These are phyloP conservation scores for Tetranychus piercei DNA, from an alignment of 2,888 invertebrate species.

Conservation along the genomic window DNA sequence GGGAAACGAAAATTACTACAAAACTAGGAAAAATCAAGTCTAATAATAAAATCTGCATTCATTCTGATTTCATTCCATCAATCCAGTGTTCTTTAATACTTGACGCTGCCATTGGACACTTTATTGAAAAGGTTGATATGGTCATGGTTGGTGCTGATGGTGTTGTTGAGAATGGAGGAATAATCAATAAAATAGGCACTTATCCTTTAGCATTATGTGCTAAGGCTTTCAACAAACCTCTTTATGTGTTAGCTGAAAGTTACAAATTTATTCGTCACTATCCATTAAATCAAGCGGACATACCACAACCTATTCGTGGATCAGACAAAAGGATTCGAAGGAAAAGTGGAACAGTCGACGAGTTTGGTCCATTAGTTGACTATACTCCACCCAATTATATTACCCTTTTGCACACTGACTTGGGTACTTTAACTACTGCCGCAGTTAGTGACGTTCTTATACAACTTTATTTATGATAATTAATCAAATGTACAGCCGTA, in stretches of 20 bases:
- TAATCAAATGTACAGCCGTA: too few species aligned
- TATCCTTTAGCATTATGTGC: slow-evolving; percentile 68
- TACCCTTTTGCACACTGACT: slow-evolving; percentile 75
- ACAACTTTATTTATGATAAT: slow-evolving; percentile 68
- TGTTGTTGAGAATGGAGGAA: slow-evolving; percentile 92
- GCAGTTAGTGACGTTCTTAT: slow-evolving; percentile 95
- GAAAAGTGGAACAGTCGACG: background rate
- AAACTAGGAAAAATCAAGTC: too few species aligned
- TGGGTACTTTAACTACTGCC: slow-evolving; percentile 70
- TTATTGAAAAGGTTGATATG: slow-evolving; percentile 83
- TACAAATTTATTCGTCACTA: slow-evolving; percentile 88
- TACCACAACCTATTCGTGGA: slow-evolving; percentile 32
- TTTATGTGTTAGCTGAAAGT: slow-evolving; percentile 88
- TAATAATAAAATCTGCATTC: too few species aligned
- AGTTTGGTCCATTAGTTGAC: slow-evolving; percentile 47
- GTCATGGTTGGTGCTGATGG: slow-evolving; percentile 95
- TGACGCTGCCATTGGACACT: slow-evolving; percentile 47
- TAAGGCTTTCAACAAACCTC: slow-evolving; percentile 72
- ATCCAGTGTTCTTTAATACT: slow-evolving; percentile 23
- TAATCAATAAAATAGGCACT: slow-evolving; percentile 84
- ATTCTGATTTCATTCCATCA: too few species aligned
- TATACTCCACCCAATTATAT: slow-evolving; percentile 90
- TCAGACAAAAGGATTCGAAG: background rate
- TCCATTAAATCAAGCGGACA: slow-evolving; percentile 75
- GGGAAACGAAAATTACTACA: too few species aligned